phyloP scores from a whole-genome alignment of 2,888 invertebrate genomes.

The Eutolmus rufibarbis region DNA sequence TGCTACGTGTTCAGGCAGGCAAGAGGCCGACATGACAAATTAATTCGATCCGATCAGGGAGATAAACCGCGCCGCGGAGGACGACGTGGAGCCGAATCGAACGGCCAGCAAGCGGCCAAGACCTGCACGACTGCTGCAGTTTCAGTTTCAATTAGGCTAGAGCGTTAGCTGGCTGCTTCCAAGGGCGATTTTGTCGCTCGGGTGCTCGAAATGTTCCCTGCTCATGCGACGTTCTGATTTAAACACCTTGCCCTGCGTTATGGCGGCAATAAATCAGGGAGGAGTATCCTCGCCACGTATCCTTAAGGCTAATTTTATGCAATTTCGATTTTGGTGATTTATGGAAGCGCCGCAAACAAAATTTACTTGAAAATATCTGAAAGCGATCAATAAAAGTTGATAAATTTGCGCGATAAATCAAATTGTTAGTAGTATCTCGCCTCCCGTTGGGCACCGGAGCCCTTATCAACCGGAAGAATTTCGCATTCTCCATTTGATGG shows the following conservation, averaged over 20 bases:
- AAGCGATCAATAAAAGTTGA: slow-evolving; percentile 32
- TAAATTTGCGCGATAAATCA: slow-evolving; percentile 28
- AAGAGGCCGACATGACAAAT: slow-evolving; percentile 31
- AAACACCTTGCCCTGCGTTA: not conserved
- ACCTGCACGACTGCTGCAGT: not conserved
- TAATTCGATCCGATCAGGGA: slow-evolving; percentile 21
- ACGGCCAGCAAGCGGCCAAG: not conserved
- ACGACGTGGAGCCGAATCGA: not conserved
- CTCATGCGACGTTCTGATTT: slow-evolving; percentile 6
- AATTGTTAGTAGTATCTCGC: slow-evolving; percentile 21
- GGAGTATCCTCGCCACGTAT: not conserved
- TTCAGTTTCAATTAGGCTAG: slow-evolving; percentile 17
- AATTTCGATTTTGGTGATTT: slow-evolving; percentile 36
- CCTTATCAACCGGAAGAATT: slow-evolving; percentile 36
- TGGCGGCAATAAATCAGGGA: slow-evolving; percentile 9
- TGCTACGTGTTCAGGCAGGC: slow-evolving; percentile 32
- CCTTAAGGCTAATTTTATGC: not conserved
- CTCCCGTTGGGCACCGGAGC: not conserved
- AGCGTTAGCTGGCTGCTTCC: not conserved
- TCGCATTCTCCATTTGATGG: slow-evolving; percentile 23
- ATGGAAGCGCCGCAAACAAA: slow-evolving; percentile 36
- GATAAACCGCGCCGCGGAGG: not conserved
- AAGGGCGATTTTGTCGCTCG: not conserved
- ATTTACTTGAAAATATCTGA: slow-evolving; percentile 5
- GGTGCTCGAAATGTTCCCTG: not conserved